A percentile compares a stretch with the other conserved stretches of the same genome.
These are phyloP conservation scores for Otus sunia DNA, from an alignment of 2,113 vertebrate genomes.

Conservation along the genomic window DNA sequence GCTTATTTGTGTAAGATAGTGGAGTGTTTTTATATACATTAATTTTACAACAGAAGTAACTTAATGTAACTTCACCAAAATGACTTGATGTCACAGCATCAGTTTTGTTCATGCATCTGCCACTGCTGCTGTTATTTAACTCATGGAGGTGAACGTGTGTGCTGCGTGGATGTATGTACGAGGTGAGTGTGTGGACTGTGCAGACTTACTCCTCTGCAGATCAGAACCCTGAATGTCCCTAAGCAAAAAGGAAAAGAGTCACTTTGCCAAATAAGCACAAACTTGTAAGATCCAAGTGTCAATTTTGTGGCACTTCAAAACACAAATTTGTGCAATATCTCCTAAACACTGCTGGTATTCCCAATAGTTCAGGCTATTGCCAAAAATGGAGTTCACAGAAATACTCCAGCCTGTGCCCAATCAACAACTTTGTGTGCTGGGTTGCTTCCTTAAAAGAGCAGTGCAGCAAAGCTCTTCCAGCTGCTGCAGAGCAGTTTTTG, in stretches of 20 bases:
- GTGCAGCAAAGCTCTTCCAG: neutral
- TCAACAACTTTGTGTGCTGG: fast-evolving
- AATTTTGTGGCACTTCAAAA: neutral
- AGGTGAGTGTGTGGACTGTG: no score
- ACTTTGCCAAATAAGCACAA: neutral
- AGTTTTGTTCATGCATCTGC: neutral
- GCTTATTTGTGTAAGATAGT: neutral
- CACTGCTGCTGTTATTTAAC: neutral
- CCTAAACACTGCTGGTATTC: neutral
- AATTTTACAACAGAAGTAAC: neutral
- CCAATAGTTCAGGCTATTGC: neutral
- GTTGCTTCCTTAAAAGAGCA: neutral
- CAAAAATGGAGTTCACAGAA: neutral
- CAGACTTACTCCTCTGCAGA: neutral
- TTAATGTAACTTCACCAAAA: neutral
- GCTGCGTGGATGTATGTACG: no score
- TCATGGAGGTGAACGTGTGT: neutral
- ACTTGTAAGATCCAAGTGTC: neutral
- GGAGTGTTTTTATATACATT: neutral
- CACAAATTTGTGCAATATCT: neutral
- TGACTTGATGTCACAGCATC: neutral
- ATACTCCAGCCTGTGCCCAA: neutral
- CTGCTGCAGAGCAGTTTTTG: neutral
- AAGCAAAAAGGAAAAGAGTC: neutral
- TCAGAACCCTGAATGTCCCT: neutral